These are phyloP conservation scores for Paradisaea rubra DNA, from an alignment of 2,113 vertebrate species.

Conservation along the genomic window DNA sequence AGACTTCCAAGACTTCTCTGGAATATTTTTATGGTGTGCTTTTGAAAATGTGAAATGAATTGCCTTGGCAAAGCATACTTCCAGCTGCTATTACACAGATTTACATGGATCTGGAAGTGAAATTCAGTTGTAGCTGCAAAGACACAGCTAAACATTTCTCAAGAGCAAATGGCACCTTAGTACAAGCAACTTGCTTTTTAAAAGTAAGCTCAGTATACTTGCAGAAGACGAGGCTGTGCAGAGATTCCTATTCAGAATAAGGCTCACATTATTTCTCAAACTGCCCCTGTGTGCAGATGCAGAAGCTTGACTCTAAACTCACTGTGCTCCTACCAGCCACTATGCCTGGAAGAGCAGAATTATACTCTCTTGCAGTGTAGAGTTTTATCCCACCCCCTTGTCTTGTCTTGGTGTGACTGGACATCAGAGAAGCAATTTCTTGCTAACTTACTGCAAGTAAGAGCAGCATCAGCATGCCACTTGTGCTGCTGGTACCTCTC, in stretches of 20 bases:
- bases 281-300: not conserved
- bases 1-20: not conserved
- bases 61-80: not conserved
- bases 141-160: not conserved
- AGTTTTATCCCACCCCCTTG: not conserved
- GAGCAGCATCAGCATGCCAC: fast-evolving
- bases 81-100: not conserved
- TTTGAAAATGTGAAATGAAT: not conserved
- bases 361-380: not conserved
- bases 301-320: not conserved
- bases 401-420: not conserved
- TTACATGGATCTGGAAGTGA: not conserved
- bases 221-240: not conserved
- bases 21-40: not conserved
- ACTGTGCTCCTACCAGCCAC: not conserved
- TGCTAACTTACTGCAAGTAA: not conserved
- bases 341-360: not conserved
- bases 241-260: not conserved
- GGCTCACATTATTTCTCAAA: not conserved
- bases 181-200: not conserved
- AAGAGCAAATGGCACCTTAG: not conserved
- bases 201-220: not conserved
- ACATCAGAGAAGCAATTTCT: not conserved
- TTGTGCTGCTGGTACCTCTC: not conserved
- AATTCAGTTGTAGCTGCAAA: not conserved